A percentile compares a stretch with the other conserved stretches of the same genome.
Evolutionary conservation across 2,113 vertebrate genomes (phyloP).

Genomic region (Pitta sordida): DNA sequence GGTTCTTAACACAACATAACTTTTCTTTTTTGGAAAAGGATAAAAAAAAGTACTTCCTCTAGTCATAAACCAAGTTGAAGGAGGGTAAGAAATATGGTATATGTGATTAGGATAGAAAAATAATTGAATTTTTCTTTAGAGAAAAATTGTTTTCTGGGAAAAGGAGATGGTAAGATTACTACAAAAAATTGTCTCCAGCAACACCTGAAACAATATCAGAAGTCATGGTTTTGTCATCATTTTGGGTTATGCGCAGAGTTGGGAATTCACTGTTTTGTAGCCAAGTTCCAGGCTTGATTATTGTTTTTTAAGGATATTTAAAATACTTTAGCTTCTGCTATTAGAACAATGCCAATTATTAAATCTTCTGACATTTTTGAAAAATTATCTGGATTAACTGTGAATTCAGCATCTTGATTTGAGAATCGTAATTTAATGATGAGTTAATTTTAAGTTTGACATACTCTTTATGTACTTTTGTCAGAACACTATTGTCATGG

Average conservation of each 20-base stretch:
- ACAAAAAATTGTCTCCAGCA: not conserved
- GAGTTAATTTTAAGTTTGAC: not conserved
- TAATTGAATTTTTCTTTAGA: not conserved
- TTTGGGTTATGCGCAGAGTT: not conserved
- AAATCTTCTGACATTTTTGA: not conserved
- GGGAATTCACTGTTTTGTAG: not conserved
- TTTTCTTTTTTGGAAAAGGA: not conserved
- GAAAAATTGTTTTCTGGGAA: not conserved
- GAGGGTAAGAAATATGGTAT: not conserved
- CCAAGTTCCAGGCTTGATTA: not conserved
- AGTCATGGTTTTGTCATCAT: not conserved
- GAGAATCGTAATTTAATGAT: not conserved
- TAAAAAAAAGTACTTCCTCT: not conserved
- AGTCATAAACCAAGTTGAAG: not conserved
- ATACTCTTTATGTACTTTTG: not conserved
- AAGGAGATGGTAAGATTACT: not conserved
- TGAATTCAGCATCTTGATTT: not conserved
- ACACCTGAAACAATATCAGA: not conserved
- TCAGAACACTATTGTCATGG: accelerated
- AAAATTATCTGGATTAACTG: not conserved
- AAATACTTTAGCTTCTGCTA: not conserved
- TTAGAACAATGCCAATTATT: not conserved
- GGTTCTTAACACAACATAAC: not conserved
- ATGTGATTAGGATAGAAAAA: not conserved
- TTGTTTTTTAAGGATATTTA: not conserved